A percentile compares a stretch with the other conserved stretches of the same genome.
These are phyloP conservation scores for Phocoena phocoena DNA, from an alignment of 2,113 vertebrate genomes.

Conservation along the genomic window DNA sequence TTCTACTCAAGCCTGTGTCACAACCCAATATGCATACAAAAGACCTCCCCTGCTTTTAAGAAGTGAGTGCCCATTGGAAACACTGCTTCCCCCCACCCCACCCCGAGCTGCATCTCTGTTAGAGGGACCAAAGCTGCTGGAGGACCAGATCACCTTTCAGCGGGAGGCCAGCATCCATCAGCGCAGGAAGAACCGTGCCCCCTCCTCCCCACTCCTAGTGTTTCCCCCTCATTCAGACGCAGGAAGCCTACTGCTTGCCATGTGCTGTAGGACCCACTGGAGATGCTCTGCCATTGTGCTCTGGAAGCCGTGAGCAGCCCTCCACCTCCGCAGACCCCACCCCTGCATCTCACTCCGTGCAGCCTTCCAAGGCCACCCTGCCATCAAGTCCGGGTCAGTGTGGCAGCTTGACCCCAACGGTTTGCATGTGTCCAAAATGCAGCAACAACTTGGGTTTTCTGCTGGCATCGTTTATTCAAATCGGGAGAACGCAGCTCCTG, in stretches of 20 bases:
- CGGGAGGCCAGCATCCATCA: neutral
- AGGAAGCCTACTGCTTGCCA: accelerated
- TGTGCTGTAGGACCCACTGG: accelerated
- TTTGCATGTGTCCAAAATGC: slow-evolving; percentile 26
- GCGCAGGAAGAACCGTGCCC: neutral
- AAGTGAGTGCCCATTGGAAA: neutral
- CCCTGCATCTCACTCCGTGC: accelerated
- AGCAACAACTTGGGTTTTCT: neutral
- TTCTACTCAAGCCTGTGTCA: slow-evolving; percentile 13
- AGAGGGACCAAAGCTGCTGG: neutral
- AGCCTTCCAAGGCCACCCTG: neutral
- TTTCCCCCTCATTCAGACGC: neutral
- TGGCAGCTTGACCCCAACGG: neutral
- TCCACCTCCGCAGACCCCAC: accelerated
- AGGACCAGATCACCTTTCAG: neutral
- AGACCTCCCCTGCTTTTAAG: too few species aligned
- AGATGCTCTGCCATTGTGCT: too few species aligned
- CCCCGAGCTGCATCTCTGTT: neutral
- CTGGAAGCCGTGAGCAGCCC: neutral
- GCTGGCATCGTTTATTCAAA: neutral
- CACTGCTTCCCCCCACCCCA: neutral
- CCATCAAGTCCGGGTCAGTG: accelerated
- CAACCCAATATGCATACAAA: neutral
- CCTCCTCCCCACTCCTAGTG: accelerated
- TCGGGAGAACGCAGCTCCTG: neutral